A percentile compares a stretch with the other conserved stretches of the same genome.
Conservation (phyloP, 2,113 vertebrate species). For the Catagonus wagneri region DNA sequence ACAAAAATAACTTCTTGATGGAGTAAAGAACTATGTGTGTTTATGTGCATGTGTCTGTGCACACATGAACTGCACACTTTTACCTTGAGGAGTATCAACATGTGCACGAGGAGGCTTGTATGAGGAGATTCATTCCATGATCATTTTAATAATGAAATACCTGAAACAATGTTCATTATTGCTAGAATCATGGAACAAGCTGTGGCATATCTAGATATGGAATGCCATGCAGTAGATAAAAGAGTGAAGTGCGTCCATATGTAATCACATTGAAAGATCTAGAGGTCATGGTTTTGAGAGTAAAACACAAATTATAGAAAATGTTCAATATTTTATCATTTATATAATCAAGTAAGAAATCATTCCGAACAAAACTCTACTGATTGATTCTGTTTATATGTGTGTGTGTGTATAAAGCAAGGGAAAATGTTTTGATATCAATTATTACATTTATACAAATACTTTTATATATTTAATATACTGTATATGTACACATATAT, state of each 20-base stretch:
- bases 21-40: not conserved
- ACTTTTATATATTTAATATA: not conserved
- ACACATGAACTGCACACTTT: not conserved
- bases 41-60: not conserved
- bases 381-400: not conserved
- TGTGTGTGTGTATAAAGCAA: not conserved
- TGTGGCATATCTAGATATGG: not conserved
- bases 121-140: constrained; percentile 3
- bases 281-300: not conserved
- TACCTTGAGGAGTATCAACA: not conserved
- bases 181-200: not conserved
- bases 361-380: not conserved
- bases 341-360: not conserved
- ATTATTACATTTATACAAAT: not conserved
- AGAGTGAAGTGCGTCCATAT: not conserved
- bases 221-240: not conserved
- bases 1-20: not conserved
- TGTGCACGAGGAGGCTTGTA: not conserved
- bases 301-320: constrained; percentile 34
- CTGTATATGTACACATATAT: not conserved
- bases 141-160: constrained; percentile 20
- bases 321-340: not conserved
- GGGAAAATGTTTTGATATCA: not conserved
- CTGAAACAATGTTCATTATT: not conserved
- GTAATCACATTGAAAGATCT: not conserved